Base-by-base conservation (phyloP, 2,113 vertebrate species). In the Dascyllus trimaculatus region DNA sequence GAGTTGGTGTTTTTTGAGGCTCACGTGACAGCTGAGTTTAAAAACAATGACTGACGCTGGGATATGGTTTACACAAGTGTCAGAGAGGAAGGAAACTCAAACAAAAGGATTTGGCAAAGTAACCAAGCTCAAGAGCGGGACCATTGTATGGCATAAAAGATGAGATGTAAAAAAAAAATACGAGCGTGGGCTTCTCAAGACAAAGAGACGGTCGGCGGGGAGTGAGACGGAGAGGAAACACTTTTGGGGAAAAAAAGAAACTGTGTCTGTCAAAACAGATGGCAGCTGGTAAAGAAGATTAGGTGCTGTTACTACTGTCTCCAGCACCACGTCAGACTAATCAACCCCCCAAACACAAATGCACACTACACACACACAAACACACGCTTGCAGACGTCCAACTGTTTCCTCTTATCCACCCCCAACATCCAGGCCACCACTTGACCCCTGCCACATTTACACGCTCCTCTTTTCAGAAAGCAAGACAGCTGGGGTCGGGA, bases 221-320 rank as follows among this genome's bases (percentile, higher is more conserved):
- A 81, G 65, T 5, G 14, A 54, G 75, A 81, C 22, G 10, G 57
- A 64, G 63, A 82, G 78, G 84, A 89, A 83, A 29, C 60, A 65
- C 71, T 81, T 82, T 66, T 85, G 52, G 69, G 46, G 5, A 48
- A 48, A 43, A 66, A 70, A 88, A 87, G 67, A 87, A 71, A 58
- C 75, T 38, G 71, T 72, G 64, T 85, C 63, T 82, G 80, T 87
- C 75, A 82, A 88, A 90, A 86, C 90, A 93, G 91, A 93, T 90
- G 93, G 89, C 85, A 81, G 84, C 90, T 92, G 88, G 85, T 75
- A 75, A 91, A 90, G 91, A 82, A 91, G 93, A 94, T 94, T 94
- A 93, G 57, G 6, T 18, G 26, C 63, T 81, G 86, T 56, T 87
- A 80, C 78, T 81, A 75, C 82, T 63, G 80, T 35, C 62, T 75